These are phyloP conservation scores for Brevimyrus niger DNA, from an alignment of 2,113 vertebrate species.

Conservation along the genomic window DNA sequence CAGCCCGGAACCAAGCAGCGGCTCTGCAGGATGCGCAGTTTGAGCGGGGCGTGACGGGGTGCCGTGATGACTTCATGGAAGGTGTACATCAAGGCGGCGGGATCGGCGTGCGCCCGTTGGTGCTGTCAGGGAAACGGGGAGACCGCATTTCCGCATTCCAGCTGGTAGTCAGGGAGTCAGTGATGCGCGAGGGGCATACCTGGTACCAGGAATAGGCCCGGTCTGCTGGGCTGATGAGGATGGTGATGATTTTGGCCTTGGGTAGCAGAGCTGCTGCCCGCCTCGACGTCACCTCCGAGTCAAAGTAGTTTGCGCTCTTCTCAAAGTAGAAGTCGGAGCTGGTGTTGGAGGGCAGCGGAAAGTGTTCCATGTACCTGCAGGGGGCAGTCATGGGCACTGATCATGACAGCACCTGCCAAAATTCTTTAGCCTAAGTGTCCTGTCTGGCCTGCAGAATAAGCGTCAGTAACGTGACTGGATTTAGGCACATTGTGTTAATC, in stretches of 20 bases:
- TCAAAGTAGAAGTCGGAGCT: constrained; percentile 84
- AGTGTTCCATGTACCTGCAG: constrained; percentile 83
- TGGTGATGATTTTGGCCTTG: constrained; percentile 79
- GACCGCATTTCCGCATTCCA: neutral
- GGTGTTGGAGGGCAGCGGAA: constrained; percentile 81
- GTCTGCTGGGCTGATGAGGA: constrained; percentile 81
- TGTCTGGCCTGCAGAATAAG: neutral
- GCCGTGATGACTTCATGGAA: constrained; percentile 81
- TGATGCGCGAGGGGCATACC: constrained; percentile 43
- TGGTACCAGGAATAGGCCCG: constrained; percentile 87
- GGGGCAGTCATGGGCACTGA: neutral
- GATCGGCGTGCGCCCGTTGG: constrained; percentile 77
- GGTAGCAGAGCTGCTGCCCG: constrained; percentile 70
- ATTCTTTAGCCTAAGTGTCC: neutral
- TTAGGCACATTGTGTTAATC: neutral
- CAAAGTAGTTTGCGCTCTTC: constrained; percentile 88
- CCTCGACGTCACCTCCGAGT: constrained; percentile 71
- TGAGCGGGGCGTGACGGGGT: constrained; percentile 46
- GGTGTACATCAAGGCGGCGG: constrained; percentile 74
- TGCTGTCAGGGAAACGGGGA: constrained; percentile 53
- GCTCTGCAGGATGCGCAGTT: constrained; percentile 71
- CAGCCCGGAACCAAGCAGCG: constrained; percentile 77
- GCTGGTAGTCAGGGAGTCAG: neutral
- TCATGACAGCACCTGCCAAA: neutral
- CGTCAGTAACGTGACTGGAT: neutral